Percentiles rank a stretch among this genome's conserved stretches.
These are phyloP conservation scores for Epizoanthus illoricatus DNA, from an alignment of 92 coral and sea anemone genomes.

Conservation along the genomic window DNA sequence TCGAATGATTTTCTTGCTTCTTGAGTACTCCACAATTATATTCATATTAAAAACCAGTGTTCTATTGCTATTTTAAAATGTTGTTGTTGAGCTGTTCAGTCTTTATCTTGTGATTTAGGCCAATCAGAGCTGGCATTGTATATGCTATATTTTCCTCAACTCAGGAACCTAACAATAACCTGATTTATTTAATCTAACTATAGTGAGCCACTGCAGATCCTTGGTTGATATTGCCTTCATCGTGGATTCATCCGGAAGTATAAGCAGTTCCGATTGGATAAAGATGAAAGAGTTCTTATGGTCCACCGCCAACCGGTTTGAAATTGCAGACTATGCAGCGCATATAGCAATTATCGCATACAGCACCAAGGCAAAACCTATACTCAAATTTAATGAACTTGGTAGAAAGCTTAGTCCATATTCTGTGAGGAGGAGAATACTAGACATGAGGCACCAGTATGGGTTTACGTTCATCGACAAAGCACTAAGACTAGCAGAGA, in stretches of 20 bases:
- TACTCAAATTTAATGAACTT: slow-evolving; percentile 22
- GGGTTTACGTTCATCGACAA: slow-evolving; percentile 34
- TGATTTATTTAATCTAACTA: neutral
- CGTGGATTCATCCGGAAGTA: slow-evolving; percentile 41
- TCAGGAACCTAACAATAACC: neutral
- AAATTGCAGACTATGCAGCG: slow-evolving; percentile 11
- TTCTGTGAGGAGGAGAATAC: neutral
- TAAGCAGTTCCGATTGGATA: slow-evolving; percentile 6
- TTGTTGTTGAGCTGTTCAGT: no score
- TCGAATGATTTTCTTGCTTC: no score
- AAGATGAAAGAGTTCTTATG: slow-evolving; percentile 34
- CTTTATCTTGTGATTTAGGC: no score
- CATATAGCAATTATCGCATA: slow-evolving; percentile 23
- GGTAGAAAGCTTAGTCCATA: neutral
- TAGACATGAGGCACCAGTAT: slow-evolving; percentile 12
- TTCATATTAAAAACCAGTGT: no score
- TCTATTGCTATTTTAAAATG: no score
- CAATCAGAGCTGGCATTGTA: neutral
- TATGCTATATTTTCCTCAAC: neutral
- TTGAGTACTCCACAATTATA: no score
- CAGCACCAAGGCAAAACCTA: neutral
- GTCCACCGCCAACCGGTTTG: slow-evolving; percentile 15
- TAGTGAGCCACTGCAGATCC: slow-evolving; percentile 25
- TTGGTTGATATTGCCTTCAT: slow-evolving; percentile 36
- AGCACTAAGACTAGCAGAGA: slow-evolving; percentile 39